These are phyloP conservation scores for Bubo blakistoni DNA, from an alignment of 2,113 vertebrate genomes.

Conservation along the genomic window DNA sequence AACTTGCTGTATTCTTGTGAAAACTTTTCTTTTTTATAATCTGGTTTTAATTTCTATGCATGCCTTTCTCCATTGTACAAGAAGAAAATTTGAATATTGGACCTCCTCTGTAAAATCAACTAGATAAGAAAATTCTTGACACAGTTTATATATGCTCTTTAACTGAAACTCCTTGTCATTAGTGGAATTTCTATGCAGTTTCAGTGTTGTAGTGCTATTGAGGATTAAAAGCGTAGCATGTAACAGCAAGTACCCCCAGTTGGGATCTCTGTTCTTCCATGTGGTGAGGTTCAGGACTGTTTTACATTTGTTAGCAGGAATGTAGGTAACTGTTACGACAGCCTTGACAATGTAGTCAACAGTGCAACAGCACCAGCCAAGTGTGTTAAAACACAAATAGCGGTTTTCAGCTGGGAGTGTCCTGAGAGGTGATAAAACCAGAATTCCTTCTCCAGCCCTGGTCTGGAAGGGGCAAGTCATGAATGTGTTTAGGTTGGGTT, in stretches of 20 bases:
- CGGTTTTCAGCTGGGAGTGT: background rate
- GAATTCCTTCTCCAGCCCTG: background rate
- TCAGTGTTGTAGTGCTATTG: background rate
- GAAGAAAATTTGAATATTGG: background rate
- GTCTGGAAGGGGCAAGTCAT: background rate
- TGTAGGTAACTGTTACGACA: background rate
- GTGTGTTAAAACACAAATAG: background rate
- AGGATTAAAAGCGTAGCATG: background rate
- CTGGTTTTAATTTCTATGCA: background rate
- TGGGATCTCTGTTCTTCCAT: background rate
- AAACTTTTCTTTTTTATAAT: background rate
- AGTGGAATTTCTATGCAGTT: background rate
- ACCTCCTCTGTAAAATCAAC: background rate
- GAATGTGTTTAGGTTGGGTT: background rate
- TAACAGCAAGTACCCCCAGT: rapidly evolving
- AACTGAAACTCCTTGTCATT: background rate
- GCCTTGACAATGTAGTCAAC: background rate
- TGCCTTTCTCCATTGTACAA: background rate
- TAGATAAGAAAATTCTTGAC: background rate
- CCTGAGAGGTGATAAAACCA: background rate
- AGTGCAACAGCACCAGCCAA: background rate
- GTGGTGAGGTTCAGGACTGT: background rate
- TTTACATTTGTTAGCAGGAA: background rate
- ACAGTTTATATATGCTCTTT: background rate
- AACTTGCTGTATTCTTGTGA: background rate